Evolutionary conservation across 2,888 invertebrate species (phyloP).

Genomic region (Chymomyza amoena): DNA sequence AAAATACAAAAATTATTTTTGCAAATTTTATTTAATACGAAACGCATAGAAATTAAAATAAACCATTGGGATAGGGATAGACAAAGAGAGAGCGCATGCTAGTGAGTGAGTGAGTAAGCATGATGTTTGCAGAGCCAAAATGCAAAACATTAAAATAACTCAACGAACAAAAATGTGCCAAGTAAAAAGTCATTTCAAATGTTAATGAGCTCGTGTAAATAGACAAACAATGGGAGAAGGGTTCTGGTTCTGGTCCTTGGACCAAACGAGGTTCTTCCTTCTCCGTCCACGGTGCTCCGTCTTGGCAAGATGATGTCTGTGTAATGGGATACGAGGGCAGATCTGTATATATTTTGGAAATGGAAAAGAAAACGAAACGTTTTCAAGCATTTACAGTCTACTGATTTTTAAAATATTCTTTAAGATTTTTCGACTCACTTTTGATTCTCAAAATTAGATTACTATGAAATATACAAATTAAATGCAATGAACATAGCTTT

Average conservation of each 20-base stretch:
- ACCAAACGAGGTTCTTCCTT: too few species aligned
- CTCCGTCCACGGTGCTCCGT: background rate
- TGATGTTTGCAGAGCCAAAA: constrained; percentile 53
- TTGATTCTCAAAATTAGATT: too few species aligned
- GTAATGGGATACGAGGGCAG: background rate
- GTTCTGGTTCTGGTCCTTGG: background rate
- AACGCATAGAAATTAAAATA: constrained; percentile 56
- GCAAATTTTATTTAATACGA: constrained; percentile 68
- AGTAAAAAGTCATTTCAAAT: constrained; percentile 68
- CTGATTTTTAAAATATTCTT: too few species aligned
- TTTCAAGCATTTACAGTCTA: too few species aligned
- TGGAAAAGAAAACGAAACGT: too few species aligned
- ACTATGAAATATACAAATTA: too few species aligned
- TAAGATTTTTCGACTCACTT: too few species aligned
- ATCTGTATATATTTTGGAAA: background rate
- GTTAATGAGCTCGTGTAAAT: constrained; percentile 72
- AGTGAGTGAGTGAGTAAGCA: constrained; percentile 9
- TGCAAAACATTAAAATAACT: constrained; percentile 62
- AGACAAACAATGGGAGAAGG: constrained; percentile 66
- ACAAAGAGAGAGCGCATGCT: too few species aligned
- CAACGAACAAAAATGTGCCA: constrained; percentile 41
- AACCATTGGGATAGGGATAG: constrained; percentile 6
- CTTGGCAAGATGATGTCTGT: background rate
- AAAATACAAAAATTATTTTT: constrained; percentile 57
- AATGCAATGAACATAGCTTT: too few species aligned